Conservation (phyloP, 1,140 invertebrate genomes). For the Platyscapa corneri region DNA sequence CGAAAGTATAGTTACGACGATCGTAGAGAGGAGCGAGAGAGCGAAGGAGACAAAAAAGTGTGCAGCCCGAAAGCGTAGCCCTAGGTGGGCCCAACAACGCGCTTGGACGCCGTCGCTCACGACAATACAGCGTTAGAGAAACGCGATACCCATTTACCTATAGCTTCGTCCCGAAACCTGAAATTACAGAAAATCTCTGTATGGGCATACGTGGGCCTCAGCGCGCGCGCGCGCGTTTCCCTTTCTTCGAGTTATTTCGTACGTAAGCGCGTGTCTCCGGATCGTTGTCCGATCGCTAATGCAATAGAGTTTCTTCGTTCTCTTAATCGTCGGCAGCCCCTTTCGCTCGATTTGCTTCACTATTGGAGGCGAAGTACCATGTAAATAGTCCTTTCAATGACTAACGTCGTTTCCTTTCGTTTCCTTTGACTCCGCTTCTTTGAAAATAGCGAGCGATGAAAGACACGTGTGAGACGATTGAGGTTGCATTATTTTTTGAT, state of each 20-base stretch:
- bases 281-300: background rate
- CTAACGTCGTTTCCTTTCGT: background rate
- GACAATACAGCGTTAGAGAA: conserved; percentile 58
- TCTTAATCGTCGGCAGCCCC: background rate
- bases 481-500: no score
- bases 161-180: conserved; percentile 54
- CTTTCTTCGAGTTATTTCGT: background rate
- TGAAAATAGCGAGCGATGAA: background rate
- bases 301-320: background rate
- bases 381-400: background rate
- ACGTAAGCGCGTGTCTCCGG: background rate
- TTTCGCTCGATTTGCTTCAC: conserved; percentile 7
- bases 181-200: conserved; percentile 61
- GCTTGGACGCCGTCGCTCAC: conserved; percentile 49
- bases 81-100: conserved; percentile 51
- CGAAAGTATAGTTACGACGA: conserved; percentile 13
- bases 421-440: conserved; percentile 6
- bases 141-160: conserved; percentile 61
- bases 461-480: background rate
- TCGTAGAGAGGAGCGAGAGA: background rate
- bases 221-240: conserved; percentile 12
- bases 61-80: conserved; percentile 53
- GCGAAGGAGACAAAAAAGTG: conserved; percentile 53
- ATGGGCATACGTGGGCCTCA: conserved; percentile 24
- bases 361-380: background rate